phyloP scores from a whole-genome alignment of 2,888 invertebrate genomes.

The Bombyx huttoni region DNA sequence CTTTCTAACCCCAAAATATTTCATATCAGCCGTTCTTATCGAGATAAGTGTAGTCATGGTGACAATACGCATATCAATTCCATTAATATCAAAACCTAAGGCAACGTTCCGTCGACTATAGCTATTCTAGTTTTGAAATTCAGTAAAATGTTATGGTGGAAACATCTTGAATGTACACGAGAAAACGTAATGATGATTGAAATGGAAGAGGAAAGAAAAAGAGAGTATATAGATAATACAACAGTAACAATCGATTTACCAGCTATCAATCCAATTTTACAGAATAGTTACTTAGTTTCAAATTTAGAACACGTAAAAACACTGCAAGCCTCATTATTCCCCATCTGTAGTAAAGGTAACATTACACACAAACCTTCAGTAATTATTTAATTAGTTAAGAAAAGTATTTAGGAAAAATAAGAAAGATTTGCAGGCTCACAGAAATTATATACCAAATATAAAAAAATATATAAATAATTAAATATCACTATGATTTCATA shows the following conservation, averaged over 20 bases:
- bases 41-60: constrained; percentile 50
- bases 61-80: constrained; percentile 27
- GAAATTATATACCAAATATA: too few species aligned
- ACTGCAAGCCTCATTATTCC: constrained; percentile 78
- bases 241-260: constrained; percentile 49
- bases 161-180: constrained; percentile 51
- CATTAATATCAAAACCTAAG: constrained; percentile 23
- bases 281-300: constrained; percentile 52
- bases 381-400: too few species aligned
- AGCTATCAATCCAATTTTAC: constrained; percentile 44
- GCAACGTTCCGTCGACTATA: constrained; percentile 17
- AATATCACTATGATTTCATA: too few species aligned
- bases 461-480: too few species aligned
- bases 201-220: constrained; percentile 46
- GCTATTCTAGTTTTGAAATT: constrained; percentile 6
- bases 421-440: too few species aligned
- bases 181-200: constrained; percentile 52
- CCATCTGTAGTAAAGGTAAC: constrained; percentile 69
- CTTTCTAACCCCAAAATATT: constrained; percentile 19
- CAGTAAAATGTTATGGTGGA: constrained; percentile 67
- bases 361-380: not conserved
- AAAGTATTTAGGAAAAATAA: too few species aligned
- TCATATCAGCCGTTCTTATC: constrained; percentile 20
- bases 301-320: constrained; percentile 73
- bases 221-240: constrained; percentile 42